Base-by-base conservation (phyloP, 2,797 vertebrate genomes). In the Gallinago solitaria region DNA sequence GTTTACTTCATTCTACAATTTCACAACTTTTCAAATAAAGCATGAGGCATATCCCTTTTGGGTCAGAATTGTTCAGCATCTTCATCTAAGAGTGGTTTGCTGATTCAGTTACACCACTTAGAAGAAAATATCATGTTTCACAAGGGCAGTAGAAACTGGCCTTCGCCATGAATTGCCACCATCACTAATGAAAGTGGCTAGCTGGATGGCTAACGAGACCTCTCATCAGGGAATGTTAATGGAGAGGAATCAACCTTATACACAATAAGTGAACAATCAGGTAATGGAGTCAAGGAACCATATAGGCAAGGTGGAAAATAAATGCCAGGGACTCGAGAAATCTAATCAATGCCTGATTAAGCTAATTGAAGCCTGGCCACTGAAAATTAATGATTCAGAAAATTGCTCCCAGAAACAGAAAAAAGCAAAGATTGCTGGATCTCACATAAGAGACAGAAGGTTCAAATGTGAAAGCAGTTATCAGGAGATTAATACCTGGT, bases 371-470 rank as follows among this genome's bases (percentile, higher is more conserved):
- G 95, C 89, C 89, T 93, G 89, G 92, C 95, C 94, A 96, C 87
- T 97, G 96, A 97, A 97, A 97, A 97, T 96, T 97, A 97, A 97
- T 97, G 97, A 95, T 97, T 95, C 18, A 45, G 95, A 97, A 97
- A 97, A 97, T 96, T 97, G 93, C 91, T 96, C 90, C 87, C 89
- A 94, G 95, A 96, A 96, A 95, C 90, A 82, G 89, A 94, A 94
- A 93, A 97, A 95, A 93, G 23, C 83, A 95, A 94, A 97, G 90
- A 94, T 77, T 89, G 81, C 81, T 93, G 68, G 90, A 92, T 95
- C 82, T 94, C 92, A 70, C 89, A 83, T 86, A 85, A 65, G 74
- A 94, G 74, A 95, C 80, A 95, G 89, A 95, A 96, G 90, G 95
- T 97, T 94, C 95, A 95, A 94, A 97, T 91, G 96, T 87, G 77